These are phyloP conservation scores for Pollenia angustigena DNA, from an alignment of 2,888 invertebrate species.

Conservation along the genomic window DNA sequence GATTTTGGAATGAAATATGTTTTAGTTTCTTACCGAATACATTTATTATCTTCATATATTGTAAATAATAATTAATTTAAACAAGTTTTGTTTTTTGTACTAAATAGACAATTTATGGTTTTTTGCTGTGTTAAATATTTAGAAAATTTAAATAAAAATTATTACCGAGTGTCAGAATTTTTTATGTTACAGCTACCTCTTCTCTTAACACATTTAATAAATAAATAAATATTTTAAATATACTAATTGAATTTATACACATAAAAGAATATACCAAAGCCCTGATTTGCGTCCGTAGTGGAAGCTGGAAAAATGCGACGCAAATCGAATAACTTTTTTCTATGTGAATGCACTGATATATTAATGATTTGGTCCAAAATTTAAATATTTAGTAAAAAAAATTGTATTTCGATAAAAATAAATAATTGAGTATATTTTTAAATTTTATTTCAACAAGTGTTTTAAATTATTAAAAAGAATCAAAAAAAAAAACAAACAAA, in stretches of 20 bases:
- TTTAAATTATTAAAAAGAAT: no score
- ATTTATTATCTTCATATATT: constrained; percentile 9
- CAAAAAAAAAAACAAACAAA: no score
- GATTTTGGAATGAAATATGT: constrained; percentile 11
- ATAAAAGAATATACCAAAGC: not conserved
- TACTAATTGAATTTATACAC: not conserved
- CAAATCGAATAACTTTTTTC: no score
- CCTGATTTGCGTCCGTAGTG: no score
- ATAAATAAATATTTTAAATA: constrained; percentile 4
- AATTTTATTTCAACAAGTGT: no score
- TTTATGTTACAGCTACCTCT: not conserved
- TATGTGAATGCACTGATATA: no score
- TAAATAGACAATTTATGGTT: not conserved
- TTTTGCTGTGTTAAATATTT: not conserved
- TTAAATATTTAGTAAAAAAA: no score
- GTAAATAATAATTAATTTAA: constrained; percentile 4
- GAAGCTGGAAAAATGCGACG: no score
- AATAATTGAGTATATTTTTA: no score
- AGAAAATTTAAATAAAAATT: not conserved
- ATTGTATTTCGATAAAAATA: no score
- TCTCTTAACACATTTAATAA: no score
- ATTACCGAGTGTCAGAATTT: constrained; percentile 8
- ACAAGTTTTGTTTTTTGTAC: not conserved
- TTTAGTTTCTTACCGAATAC: constrained; percentile 19
- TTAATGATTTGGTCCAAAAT: no score